phyloP scores from a whole-genome alignment of 2,113 vertebrate genomes.

The Ceratotherium simum region DNA sequence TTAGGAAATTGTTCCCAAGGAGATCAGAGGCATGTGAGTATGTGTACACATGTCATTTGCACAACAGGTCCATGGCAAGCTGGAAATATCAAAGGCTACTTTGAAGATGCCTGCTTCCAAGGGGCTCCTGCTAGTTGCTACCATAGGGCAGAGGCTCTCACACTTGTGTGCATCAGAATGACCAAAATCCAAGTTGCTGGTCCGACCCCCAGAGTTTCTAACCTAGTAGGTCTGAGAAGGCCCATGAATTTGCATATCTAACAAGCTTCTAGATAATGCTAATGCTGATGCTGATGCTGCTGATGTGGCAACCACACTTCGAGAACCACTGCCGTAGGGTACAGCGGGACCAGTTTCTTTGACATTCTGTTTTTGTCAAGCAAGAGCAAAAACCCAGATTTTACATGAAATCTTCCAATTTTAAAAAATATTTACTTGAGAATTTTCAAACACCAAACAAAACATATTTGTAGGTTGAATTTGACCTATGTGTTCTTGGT shows the following conservation, averaged over 20 bases:
- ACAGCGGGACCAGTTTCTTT: too few species aligned
- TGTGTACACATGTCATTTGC: accelerated
- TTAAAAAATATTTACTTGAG: background rate
- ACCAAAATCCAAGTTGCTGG: background rate
- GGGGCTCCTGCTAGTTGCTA: too few species aligned
- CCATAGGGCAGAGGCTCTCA: background rate
- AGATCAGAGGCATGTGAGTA: background rate
- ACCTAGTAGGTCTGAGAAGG: accelerated
- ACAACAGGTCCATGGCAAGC: background rate
- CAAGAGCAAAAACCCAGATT: background rate
- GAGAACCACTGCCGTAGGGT: background rate
- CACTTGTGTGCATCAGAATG: too few species aligned
- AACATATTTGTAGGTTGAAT: background rate
- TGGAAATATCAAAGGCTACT: background rate
- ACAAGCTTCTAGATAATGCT: background rate
- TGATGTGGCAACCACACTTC: background rate
- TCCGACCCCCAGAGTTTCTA: background rate
- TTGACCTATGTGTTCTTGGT: background rate
- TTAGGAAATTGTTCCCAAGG: background rate
- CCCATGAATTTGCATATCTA: background rate
- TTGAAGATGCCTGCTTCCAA: background rate
- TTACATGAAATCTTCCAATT: background rate
- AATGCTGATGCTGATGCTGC: background rate
- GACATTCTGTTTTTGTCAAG: background rate
- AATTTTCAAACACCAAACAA: background rate